Conservation (phyloP, 2,888 invertebrate genomes). For the Polietes domitor region DNA sequence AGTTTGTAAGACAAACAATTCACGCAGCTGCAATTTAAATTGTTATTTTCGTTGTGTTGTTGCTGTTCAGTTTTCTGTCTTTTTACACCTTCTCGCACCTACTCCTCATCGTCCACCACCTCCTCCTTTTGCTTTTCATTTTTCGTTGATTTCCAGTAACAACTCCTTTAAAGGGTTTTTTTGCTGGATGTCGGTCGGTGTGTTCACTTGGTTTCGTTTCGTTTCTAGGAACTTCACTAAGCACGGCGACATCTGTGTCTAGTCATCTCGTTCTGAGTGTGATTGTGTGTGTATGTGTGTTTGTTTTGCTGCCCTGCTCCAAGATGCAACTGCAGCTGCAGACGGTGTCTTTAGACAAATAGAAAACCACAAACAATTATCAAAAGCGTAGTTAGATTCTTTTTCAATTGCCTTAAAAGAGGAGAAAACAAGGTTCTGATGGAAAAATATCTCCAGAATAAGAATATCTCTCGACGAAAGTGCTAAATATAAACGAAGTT, state of each 20-base stretch:
- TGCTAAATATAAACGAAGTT: too few relatives aligned
- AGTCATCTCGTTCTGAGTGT: slow-evolving; percentile 38
- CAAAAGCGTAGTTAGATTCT: background rate
- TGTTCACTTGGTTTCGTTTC: slow-evolving; percentile 42
- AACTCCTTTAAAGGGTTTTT: slow-evolving; percentile 56
- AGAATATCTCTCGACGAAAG: too few relatives aligned
- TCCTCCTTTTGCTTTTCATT: background rate
- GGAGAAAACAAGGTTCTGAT: too few relatives aligned
- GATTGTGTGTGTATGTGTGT: slow-evolving; percentile 12
- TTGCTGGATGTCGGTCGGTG: slow-evolving; percentile 34
- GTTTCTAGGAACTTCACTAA: slow-evolving; percentile 59
- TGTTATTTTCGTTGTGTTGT: slow-evolving; percentile 42
- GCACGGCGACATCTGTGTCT: slow-evolving; percentile 62
- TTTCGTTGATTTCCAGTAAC: slow-evolving; percentile 33
- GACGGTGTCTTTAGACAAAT: slow-evolving; percentile 62
- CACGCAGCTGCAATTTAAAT: slow-evolving; percentile 66
- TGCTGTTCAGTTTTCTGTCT: slow-evolving; percentile 10
- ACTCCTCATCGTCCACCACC: slow-evolving; percentile 28
- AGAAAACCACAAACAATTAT: slow-evolving; percentile 31
- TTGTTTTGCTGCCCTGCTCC: slow-evolving; percentile 22
- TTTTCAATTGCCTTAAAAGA: background rate
- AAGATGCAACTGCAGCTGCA: slow-evolving; percentile 56
- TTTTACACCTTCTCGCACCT: slow-evolving; percentile 9
- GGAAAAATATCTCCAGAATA: too few relatives aligned
- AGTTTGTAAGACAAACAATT: slow-evolving; percentile 62